Percentiles rank a stretch among this genome's conserved stretches.
Evolutionary conservation across 2,888 invertebrate species (phyloP).

Genomic region (Aplocera efformata): DNA sequence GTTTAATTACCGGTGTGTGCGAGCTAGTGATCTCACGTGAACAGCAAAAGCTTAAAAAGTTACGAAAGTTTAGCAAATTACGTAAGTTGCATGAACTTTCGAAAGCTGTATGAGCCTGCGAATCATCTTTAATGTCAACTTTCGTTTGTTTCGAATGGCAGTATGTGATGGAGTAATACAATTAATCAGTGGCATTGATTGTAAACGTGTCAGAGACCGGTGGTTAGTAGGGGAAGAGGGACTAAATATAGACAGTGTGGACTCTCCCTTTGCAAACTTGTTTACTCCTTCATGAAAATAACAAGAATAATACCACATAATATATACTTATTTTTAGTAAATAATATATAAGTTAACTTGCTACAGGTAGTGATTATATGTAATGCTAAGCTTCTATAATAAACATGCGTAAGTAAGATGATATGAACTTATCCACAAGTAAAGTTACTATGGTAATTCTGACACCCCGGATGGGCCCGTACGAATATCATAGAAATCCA

Average conservation of each 20-base stretch:
- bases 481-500: too few species aligned
- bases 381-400: too few species aligned
- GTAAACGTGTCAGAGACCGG: constrained; percentile 58
- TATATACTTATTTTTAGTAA: too few species aligned
- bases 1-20: constrained; percentile 6
- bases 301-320: too few species aligned
- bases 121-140: constrained; percentile 43
- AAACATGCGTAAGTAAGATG: too few species aligned
- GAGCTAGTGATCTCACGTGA: constrained; percentile 20
- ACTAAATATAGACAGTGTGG: constrained; percentile 59
- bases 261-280: constrained; percentile 9
- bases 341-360: neutral
- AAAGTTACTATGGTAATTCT: too few species aligned
- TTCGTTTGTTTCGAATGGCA: constrained; percentile 39
- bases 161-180: constrained; percentile 54
- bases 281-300: neutral
- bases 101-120: constrained; percentile 32
- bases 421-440: too few species aligned
- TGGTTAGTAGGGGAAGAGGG: constrained; percentile 44
- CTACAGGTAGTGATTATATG: too few species aligned
- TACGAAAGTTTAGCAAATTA: constrained; percentile 11
- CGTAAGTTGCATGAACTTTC: constrained; percentile 35
- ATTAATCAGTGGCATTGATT: constrained; percentile 59
- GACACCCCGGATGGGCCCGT: too few species aligned
- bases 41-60: constrained; percentile 18